Percentiles rank a stretch among this genome's conserved stretches.
These are phyloP conservation scores for Strix uralensis DNA, from an alignment of 2,113 vertebrate genomes.

Conservation along the genomic window DNA sequence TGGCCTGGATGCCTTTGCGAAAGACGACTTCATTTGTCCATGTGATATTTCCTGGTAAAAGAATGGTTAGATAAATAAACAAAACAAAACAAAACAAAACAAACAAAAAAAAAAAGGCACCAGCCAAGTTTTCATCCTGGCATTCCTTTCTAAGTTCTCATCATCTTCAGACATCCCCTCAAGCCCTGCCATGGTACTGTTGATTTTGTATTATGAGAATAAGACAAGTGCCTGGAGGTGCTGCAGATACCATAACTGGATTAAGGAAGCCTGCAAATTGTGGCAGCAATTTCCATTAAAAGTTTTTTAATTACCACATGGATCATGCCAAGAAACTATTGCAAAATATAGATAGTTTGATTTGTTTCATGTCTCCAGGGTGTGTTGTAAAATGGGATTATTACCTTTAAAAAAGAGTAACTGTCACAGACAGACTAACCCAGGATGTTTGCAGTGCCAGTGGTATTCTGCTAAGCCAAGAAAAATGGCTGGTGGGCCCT, in stretches of 20 bases:
- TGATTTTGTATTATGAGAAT: slow-evolving; percentile 45
- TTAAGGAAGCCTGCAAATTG: slow-evolving; percentile 29
- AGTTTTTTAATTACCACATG: slow-evolving; percentile 12
- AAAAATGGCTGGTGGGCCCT: not conserved
- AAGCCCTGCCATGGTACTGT: not conserved
- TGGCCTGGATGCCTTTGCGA: not conserved
- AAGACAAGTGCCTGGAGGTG: slow-evolving; percentile 32
- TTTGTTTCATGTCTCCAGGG: not conserved
- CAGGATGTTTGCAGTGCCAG: not conserved
- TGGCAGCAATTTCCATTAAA: slow-evolving; percentile 41
- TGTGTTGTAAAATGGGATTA: not conserved
- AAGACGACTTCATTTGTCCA: not conserved
- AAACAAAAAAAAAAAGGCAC: not conserved
- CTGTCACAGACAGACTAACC: not conserved
- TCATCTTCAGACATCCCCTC: slow-evolving; percentile 16
- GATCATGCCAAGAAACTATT: slow-evolving; percentile 11
- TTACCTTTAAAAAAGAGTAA: not conserved
- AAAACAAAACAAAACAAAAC: not conserved
- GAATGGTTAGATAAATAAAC: not conserved
- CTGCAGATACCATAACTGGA: not conserved
- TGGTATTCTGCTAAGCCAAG: not conserved
- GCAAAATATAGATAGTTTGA: slow-evolving; percentile 32
- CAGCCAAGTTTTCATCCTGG: not conserved
- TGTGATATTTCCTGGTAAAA: slow-evolving; percentile 14
- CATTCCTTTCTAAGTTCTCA: slow-evolving; percentile 38